A percentile compares a stretch with the other conserved stretches of the same genome.
Evolutionary conservation across 2,888 invertebrate species (phyloP).

Genomic region (Trachelus tabidus): DNA sequence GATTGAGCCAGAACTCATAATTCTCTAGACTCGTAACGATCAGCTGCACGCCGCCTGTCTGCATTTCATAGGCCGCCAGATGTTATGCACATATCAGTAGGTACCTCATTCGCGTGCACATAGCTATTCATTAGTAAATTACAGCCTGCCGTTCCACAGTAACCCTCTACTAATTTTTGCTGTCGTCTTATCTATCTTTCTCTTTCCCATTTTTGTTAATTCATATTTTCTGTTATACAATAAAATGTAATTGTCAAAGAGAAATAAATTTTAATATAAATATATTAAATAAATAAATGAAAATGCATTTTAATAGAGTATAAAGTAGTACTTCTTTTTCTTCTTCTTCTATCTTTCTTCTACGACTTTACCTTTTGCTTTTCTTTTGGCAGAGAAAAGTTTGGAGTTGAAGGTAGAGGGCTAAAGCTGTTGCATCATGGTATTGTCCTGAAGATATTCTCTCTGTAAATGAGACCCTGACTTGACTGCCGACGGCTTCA

Average conservation of each 20-base stretch:
- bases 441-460: too few relatives aligned
- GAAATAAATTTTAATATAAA: too few relatives aligned
- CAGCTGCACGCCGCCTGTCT: slow-evolving; percentile 55
- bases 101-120: slow-evolving; percentile 49
- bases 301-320: too few relatives aligned
- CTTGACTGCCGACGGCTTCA: not conserved
- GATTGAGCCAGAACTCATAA: slow-evolving; percentile 57
- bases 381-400: not conserved
- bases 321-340: too few relatives aligned
- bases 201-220: not conserved
- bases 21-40: slow-evolving; percentile 56
- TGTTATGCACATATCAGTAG: slow-evolving; percentile 55
- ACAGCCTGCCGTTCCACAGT: slow-evolving; percentile 25
- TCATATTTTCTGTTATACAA: not conserved
- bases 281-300: too few relatives aligned
- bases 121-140: slow-evolving; percentile 55
- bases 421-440: not conserved
- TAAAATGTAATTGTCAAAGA: too few relatives aligned
- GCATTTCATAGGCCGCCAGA: slow-evolving; percentile 60
- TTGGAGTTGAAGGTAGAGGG: not conserved
- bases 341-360: too few relatives aligned
- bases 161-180: not conserved
- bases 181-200: not conserved
- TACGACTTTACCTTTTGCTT: not conserved
- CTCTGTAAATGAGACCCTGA: too few relatives aligned